These are phyloP conservation scores for Mesembrinibis cayennensis DNA, from an alignment of 2,113 vertebrate species.

Conservation along the genomic window DNA sequence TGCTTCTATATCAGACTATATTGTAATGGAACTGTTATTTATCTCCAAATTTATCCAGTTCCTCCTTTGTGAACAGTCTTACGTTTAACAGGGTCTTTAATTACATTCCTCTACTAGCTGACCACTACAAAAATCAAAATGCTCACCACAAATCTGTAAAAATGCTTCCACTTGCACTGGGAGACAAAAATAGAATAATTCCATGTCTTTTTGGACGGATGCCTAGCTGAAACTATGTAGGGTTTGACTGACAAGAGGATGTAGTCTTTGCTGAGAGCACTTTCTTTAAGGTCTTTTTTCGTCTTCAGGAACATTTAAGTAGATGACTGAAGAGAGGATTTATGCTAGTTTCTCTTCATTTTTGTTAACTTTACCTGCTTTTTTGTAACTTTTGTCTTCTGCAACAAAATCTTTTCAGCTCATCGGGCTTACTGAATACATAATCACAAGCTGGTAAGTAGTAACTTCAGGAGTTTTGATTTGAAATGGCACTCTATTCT, in stretches of 20 bases:
- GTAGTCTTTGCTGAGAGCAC: constrained; percentile 76
- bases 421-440: not conserved
- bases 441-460: constrained; percentile 61
- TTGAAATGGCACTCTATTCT: constrained; percentile 29
- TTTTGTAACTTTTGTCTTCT: constrained; percentile 9
- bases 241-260: constrained; percentile 82
- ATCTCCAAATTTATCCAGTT: constrained; percentile 31
- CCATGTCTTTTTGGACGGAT: constrained; percentile 85
- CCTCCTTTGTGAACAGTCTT: constrained; percentile 47
- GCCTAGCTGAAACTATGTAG: constrained; percentile 85
- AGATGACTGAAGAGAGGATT: constrained; percentile 47
- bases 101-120: constrained; percentile 78
- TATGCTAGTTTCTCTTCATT: not conserved
- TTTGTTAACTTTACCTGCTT: constrained; percentile 23
- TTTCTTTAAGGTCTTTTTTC: constrained; percentile 72
- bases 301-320: constrained; percentile 59
- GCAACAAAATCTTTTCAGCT: constrained; percentile 5
- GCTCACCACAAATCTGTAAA: constrained; percentile 80
- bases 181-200: constrained; percentile 90
- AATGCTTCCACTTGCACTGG: constrained; percentile 78
- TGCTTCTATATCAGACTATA: not conserved
- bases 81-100: constrained; percentile 82
- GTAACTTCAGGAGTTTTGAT: constrained; percentile 37
- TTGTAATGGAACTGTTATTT: constrained; percentile 52
- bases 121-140: constrained; percentile 82